These are phyloP conservation scores for Zosterops pallidus DNA, from an alignment of 2,113 vertebrate species.

Conservation along the genomic window DNA sequence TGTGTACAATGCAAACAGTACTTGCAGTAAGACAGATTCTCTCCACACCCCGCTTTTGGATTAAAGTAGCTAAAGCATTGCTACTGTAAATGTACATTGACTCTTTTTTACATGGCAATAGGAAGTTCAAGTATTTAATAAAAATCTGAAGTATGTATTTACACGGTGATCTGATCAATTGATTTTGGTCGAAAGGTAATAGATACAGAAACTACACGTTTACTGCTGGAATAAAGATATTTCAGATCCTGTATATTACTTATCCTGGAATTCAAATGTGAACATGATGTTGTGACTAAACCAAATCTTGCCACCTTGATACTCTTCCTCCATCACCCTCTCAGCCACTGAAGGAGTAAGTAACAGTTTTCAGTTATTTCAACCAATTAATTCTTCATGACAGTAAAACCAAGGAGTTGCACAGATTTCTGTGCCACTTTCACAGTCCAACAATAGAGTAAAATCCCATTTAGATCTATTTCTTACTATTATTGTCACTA, in stretches of 20 bases:
- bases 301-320: not conserved
- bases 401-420: not conserved
- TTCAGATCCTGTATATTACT: not conserved
- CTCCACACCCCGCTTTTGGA: not conserved
- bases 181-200: not conserved
- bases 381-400: not conserved
- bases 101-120: not conserved
- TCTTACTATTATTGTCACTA: not conserved
- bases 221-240: not conserved
- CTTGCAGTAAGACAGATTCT: not conserved
- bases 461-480: not conserved
- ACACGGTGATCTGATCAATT: not conserved
- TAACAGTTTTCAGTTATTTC: not conserved
- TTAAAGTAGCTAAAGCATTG: conserved; percentile 12
- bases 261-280: not conserved
- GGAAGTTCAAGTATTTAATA: conserved; percentile 55
- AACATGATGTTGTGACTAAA: not conserved
- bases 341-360: not conserved
- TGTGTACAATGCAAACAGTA: not conserved
- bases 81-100: not conserved
- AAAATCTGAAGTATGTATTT: conserved; percentile 44
- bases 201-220: not conserved
- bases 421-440: not conserved
- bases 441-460: not conserved
- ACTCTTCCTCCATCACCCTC: not conserved